Evolutionary conservation across 2,797 vertebrate genomes (phyloP).

Genomic region (Meda fulgida): DNA sequence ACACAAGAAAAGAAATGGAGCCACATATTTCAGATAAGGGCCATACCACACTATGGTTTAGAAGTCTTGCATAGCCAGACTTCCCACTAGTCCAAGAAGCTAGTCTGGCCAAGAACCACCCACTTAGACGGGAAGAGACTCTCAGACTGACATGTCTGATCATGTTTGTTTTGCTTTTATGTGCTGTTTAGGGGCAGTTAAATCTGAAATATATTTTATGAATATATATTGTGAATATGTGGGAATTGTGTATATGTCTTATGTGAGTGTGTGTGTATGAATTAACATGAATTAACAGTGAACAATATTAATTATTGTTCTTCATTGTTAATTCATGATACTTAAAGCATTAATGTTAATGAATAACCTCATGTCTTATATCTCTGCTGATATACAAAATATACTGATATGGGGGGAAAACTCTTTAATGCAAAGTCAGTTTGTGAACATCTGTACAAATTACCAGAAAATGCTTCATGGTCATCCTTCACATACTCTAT

Average conservation of each 20-base stretch:
- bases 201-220: not conserved
- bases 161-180: not conserved
- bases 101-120: conserved; percentile 9
- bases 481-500: not conserved
- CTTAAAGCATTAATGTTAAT: not conserved
- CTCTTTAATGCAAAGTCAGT: not conserved
- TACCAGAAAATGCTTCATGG: not conserved
- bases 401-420: not conserved
- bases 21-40: conserved; percentile 3
- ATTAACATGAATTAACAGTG: not conserved
- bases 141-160: not conserved
- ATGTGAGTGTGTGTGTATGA: not conserved
- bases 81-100: not conserved
- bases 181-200: not conserved
- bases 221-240: not conserved
- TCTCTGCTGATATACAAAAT: not conserved
- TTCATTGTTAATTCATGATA: not conserved
- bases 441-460: not conserved
- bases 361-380: not conserved
- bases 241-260: not conserved
- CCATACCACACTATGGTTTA: conserved; percentile 27
- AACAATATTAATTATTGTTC: not conserved
- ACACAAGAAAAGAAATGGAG: conserved; percentile 10
- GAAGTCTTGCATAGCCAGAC: conserved; percentile 17
- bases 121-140: not conserved